phyloP scores from a whole-genome alignment of 2,113 vertebrate species.

The Gobius niger region DNA sequence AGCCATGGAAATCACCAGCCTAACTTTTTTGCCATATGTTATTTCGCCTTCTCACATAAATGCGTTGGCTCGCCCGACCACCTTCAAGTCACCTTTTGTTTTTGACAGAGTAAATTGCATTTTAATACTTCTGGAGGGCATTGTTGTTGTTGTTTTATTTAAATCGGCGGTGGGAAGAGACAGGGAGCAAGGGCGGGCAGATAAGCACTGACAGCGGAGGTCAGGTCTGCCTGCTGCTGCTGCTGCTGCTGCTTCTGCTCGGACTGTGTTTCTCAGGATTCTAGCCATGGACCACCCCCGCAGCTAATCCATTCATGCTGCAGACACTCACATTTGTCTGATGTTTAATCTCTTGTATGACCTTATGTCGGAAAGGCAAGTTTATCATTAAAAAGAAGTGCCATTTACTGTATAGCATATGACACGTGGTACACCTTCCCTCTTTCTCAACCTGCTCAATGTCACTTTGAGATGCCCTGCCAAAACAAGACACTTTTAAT shows the following conservation, averaged over 20 bases:
- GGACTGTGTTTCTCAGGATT: background rate
- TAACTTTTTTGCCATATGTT: background rate
- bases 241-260: background rate
- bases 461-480: too few relatives aligned
- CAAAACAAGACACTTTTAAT: too few relatives aligned
- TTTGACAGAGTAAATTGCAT: slow-evolving; percentile 12
- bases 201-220: background rate
- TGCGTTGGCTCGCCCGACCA: background rate
- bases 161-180: background rate
- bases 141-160: slow-evolving; percentile 9
- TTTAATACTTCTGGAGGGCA: slow-evolving; percentile 10
- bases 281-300: background rate
- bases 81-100: background rate
- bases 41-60: background rate
- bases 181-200: background rate
- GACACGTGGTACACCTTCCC: too few relatives aligned
- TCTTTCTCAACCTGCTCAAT: too few relatives aligned
- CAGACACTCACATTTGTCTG: slow-evolving; percentile 1
- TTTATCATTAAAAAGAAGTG: background rate
- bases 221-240: background rate
- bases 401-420: background rate
- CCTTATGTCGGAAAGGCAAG: background rate
- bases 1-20: background rate
- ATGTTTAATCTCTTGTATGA: background rate
- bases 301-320: background rate